A percentile compares a stretch with the other conserved stretches of the same genome.
phyloP scores from a whole-genome alignment of 2,888 invertebrate species.

The Cheilosia urbana region DNA sequence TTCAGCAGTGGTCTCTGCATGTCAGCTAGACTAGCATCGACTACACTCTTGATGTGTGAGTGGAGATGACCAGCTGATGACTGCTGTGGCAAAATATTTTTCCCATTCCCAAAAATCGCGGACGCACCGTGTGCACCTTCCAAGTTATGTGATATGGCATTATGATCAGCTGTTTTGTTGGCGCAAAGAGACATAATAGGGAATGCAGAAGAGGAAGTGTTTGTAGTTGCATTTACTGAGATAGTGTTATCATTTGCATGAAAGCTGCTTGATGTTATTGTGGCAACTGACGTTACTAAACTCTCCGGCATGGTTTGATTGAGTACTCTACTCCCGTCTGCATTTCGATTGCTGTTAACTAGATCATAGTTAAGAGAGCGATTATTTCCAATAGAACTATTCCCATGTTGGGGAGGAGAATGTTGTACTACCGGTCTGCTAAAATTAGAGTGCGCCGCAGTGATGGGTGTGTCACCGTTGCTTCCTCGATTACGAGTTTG shows the following conservation, averaged over 20 bases:
- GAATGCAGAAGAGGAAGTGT: neutral
- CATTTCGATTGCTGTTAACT: neutral
- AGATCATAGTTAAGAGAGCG: neutral
- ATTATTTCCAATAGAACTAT: neutral
- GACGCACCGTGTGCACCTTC: neutral
- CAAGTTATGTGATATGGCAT: neutral
- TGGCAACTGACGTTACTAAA: too few relatives aligned
- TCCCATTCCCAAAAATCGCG: neutral
- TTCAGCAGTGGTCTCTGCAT: too few relatives aligned
- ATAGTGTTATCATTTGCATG: too few relatives aligned
- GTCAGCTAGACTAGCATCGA: too few relatives aligned
- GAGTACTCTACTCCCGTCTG: neutral
- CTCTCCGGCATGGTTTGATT: neutral
- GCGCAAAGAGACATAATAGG: neutral
- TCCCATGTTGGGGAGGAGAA: neutral
- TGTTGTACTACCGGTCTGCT: too few relatives aligned
- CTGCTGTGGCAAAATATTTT: neutral
- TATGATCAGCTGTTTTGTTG: neutral
- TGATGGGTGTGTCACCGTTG: neutral
- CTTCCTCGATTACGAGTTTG: slow-evolving; percentile 3
- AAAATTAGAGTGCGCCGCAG: neutral
- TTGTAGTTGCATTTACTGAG: too few relatives aligned
- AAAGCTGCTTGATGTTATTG: too few relatives aligned
- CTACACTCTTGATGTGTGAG: neutral
- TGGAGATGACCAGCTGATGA: slow-evolving; percentile 3